These are phyloP conservation scores for Mycalesis mineus DNA, from an alignment of 2,888 invertebrate species.

Conservation along the genomic window DNA sequence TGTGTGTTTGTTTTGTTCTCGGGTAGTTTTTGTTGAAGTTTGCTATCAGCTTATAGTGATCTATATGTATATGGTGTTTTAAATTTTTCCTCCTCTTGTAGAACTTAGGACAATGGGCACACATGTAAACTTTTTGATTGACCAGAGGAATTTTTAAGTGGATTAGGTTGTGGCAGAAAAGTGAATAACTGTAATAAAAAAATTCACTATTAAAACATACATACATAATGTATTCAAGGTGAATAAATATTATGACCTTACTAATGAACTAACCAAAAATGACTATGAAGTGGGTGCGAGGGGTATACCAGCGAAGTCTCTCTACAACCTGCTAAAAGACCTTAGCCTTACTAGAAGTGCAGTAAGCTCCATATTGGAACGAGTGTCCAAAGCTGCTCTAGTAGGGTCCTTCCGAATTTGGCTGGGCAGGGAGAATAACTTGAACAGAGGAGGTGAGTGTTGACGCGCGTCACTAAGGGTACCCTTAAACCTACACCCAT, in stretches of 20 bases:
- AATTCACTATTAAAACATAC: background rate
- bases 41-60: background rate
- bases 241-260: background rate
- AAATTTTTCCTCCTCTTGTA: slow-evolving; percentile 13
- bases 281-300: too few relatives aligned
- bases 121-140: slow-evolving; percentile 20
- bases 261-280: background rate
- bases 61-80: slow-evolving; percentile 17
- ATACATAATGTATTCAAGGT: background rate
- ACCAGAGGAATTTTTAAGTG: slow-evolving; percentile 33
- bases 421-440: too few relatives aligned
- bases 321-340: too few relatives aligned
- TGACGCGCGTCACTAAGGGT: too few relatives aligned
- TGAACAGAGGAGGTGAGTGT: too few relatives aligned
- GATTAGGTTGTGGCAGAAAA: slow-evolving; percentile 34
- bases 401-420: too few relatives aligned
- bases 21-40: background rate
- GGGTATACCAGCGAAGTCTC: too few relatives aligned
- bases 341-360: too few relatives aligned
- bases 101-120: slow-evolving; percentile 23
- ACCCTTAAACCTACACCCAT: too few relatives aligned
- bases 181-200: slow-evolving; percentile 29
- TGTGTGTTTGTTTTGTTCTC: slow-evolving; percentile 12
- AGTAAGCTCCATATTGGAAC: too few relatives aligned
- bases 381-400: too few relatives aligned